Percentiles rank a stretch among this genome's conserved stretches.
These are phyloP conservation scores for Radopholus similis DNA, from an alignment of 1,140 invertebrate genomes.

Conservation along the genomic window DNA sequence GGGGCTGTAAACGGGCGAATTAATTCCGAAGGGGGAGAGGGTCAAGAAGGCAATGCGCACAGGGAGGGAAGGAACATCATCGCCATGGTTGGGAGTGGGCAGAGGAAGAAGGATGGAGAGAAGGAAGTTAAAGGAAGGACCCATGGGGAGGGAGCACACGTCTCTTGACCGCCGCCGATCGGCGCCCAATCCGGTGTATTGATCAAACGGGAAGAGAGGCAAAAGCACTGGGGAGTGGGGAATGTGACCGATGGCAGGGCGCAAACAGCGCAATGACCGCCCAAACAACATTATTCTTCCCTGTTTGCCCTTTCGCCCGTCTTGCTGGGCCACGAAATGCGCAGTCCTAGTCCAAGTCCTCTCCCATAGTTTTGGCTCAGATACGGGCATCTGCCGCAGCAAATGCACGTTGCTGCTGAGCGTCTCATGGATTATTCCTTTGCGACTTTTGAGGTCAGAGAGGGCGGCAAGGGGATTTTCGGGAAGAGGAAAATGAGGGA, in stretches of 20 bases:
- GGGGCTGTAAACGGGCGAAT: too few relatives aligned
- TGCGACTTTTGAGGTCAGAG: neutral
- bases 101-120: neutral
- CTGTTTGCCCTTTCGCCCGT: neutral
- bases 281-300: neutral
- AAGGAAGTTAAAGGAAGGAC: neutral
- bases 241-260: neutral
- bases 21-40: neutral
- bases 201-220: neutral
- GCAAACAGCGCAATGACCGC: neutral
- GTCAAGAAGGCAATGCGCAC: neutral
- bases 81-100: too few relatives aligned
- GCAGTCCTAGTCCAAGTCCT: too few relatives aligned
- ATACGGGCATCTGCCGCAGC: neutral
- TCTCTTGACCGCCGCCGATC: neutral
- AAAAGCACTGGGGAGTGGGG: neutral
- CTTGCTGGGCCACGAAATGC: too few relatives aligned
- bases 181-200: neutral
- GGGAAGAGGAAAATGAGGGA: neutral
- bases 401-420: neutral
- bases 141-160: neutral
- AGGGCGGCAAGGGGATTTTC: slow-evolving; percentile 1
- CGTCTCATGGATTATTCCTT: neutral
- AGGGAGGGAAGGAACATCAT: neutral
- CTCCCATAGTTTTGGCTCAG: too few relatives aligned